Percentiles rank a stretch among this genome's conserved stretches.
These are phyloP conservation scores for Aleiodes sp. DNA, from an alignment of 1,140 invertebrate genomes.

Conservation along the genomic window DNA sequence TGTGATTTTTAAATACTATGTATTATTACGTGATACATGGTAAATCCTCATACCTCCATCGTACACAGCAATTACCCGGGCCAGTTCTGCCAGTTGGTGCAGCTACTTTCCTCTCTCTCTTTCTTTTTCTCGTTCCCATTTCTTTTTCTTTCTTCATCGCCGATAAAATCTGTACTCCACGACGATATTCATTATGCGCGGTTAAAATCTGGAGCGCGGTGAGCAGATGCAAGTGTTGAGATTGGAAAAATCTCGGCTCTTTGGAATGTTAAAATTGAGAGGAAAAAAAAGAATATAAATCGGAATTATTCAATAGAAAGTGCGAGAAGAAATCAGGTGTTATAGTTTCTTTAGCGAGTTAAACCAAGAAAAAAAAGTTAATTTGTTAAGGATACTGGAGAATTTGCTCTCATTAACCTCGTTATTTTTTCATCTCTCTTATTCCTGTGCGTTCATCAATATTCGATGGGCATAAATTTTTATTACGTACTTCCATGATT, in stretches of 20 bases:
- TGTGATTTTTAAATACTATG: not conserved
- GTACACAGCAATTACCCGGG: not conserved
- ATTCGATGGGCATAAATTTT: constrained; percentile 12
- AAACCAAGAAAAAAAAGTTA: not conserved
- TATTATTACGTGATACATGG: not conserved
- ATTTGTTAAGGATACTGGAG: not conserved
- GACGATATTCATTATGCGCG: constrained; percentile 3
- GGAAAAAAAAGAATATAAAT: not conserved
- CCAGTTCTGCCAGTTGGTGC: not conserved
- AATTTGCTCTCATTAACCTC: not conserved
- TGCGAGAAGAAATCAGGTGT: not conserved
- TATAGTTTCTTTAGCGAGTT: too few relatives aligned
- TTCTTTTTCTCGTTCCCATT: not conserved
- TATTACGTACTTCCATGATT: constrained; percentile 3
- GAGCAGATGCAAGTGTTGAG: constrained; percentile 39
- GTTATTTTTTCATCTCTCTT: not conserved
- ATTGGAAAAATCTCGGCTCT: constrained; percentile 46
- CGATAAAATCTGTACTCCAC: not conserved
- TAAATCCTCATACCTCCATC: constrained; percentile 48
- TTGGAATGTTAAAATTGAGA: constrained; percentile 11
- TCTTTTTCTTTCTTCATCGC: constrained; percentile 18
- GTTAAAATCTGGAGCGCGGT: constrained; percentile 35
- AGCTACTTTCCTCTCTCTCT: constrained; percentile 25
- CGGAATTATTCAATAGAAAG: constrained; percentile 10
- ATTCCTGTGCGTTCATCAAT: not conserved